Evolutionary conservation across 2,888 invertebrate genomes (phyloP).

Genomic region (Erebia palarica): DNA sequence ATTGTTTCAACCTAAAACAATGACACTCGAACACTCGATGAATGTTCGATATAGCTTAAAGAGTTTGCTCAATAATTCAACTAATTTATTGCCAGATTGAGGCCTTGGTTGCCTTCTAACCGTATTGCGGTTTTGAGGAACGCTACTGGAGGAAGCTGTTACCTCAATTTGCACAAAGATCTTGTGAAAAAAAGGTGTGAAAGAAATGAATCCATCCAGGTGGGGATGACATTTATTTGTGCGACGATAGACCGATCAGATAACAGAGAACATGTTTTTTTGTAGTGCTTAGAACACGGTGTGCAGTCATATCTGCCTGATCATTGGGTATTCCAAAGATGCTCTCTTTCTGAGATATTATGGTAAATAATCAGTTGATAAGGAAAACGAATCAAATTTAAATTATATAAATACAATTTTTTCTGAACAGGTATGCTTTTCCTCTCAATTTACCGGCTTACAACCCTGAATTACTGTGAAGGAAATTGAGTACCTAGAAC

Average conservation of each 20-base stretch:
- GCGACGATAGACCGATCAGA: no score
- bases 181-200: no score
- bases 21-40: not conserved
- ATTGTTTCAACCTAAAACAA: constrained; percentile 8
- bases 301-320: not conserved
- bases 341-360: not conserved
- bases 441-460: no score
- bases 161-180: no score
- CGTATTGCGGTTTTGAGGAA: no score
- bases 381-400: not conserved
- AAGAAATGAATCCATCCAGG: no score
- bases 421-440: not conserved
- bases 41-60: not conserved
- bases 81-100: not conserved
- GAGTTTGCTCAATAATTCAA: not conserved
- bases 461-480: no score
- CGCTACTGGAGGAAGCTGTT: no score
- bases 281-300: no score
- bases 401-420: not conserved
- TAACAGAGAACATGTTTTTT: no score
- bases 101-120: not conserved
- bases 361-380: not conserved
- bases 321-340: not conserved
- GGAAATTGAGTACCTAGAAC: no score
- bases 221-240: no score